Conservation (phyloP, 2,113 vertebrate genomes). For the Atlantisia rogersi region DNA sequence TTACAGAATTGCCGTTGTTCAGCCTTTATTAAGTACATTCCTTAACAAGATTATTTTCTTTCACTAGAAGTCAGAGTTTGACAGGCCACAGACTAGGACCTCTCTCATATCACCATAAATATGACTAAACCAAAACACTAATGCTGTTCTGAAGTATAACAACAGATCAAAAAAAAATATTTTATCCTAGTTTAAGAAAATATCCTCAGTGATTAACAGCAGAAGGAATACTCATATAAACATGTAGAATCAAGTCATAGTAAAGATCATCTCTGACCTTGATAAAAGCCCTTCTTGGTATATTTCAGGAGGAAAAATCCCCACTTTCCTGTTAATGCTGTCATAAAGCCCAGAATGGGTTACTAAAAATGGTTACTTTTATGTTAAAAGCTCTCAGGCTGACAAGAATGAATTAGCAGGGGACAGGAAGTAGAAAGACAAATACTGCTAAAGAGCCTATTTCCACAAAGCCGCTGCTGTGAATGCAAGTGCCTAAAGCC, state of each 20-base stretch:
- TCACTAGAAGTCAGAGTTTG: neutral
- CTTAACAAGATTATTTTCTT: neutral
- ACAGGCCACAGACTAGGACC: neutral
- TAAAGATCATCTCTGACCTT: neutral
- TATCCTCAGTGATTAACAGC: neutral
- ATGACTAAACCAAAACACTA: neutral
- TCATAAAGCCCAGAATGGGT: slow-evolving; percentile 1
- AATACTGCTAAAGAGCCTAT: slow-evolving; percentile 7
- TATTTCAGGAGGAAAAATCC: neutral
- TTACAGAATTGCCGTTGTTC: neutral
- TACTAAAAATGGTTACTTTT: slow-evolving; percentile 16
- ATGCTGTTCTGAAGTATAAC: neutral
- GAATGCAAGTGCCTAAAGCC: neutral
- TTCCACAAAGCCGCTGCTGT: neutral
- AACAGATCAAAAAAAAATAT: neutral
- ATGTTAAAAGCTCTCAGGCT: slow-evolving; percentile 21
- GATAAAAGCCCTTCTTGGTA: neutral
- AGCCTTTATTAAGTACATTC: neutral
- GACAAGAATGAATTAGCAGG: slow-evolving; percentile 36
- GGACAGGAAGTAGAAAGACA: neutral
- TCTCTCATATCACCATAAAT: neutral
- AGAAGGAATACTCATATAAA: neutral
- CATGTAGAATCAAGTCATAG: neutral
- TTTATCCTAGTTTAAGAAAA: neutral
- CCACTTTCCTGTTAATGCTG: slow-evolving; percentile 7